A percentile compares a stretch with the other conserved stretches of the same genome.
Evolutionary conservation across 2,797 vertebrate genomes (phyloP).

Genomic region (Emydoidea blandingii): DNA sequence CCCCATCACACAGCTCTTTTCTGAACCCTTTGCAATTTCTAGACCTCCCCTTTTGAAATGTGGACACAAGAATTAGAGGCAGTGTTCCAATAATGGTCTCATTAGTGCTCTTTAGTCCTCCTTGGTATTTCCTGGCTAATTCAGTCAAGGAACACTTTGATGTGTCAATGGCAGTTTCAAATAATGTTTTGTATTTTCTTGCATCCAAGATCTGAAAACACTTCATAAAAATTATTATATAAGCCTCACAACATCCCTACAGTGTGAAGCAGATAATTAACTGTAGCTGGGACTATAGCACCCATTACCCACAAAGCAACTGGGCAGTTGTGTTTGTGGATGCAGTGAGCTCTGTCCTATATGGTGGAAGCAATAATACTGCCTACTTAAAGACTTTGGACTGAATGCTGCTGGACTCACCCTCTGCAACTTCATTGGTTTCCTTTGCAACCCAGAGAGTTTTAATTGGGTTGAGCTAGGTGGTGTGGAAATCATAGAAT

Average conservation of each 20-base stretch:
- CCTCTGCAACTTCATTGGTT: not conserved
- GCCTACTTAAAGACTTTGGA: not conserved
- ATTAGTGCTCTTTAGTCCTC: not conserved
- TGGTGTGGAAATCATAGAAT: too few relatives aligned
- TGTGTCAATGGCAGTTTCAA: constrained; percentile 36
- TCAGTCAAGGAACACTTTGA: not conserved
- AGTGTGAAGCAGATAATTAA: not conserved
- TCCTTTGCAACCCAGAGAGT: not conserved
- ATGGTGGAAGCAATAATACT: not conserved
- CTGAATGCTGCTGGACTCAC: not conserved
- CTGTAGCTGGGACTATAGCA: not conserved
- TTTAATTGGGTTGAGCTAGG: not conserved
- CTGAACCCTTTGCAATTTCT: not conserved
- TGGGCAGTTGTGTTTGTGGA: not conserved
- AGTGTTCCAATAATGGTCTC: not conserved
- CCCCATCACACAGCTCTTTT: not conserved
- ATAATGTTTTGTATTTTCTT: not conserved
- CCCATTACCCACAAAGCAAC: not conserved
- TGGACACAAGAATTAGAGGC: not conserved
- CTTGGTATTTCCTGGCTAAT: constrained; percentile 24
- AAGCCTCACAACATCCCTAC: not conserved
- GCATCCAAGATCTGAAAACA: not conserved
- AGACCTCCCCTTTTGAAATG: not conserved
- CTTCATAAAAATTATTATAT: constrained; percentile 24
- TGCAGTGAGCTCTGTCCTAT: not conserved